Base-by-base conservation (phyloP, 2,888 invertebrate genomes). In the Saturnia pavonia region DNA sequence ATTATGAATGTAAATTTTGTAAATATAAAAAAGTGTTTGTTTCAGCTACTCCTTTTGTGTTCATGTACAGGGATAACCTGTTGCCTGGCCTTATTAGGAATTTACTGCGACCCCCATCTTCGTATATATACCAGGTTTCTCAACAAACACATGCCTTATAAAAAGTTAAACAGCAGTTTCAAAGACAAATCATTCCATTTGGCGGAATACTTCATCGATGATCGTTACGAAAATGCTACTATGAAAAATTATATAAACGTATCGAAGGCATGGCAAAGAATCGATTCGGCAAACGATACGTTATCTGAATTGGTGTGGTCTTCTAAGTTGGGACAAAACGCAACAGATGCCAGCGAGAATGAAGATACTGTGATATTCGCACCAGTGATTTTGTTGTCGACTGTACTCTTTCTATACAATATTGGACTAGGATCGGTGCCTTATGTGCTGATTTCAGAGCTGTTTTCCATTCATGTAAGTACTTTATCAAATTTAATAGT, bases 381-480 rank as follows among this genome's bases (percentile, higher is more conserved):
- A 9, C 91, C 93, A 0, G 86, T 91, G n/a, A 79, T 87, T 43
- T 74, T 94, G 76, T 72, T 94, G 69, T 94, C 94, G 1, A 70
- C 86, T 69, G 88, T 90, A 68, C 75, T 93, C 60, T 94, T 94
- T 78, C 79, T 94, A 72, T 94, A 91, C 77, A 94, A 94, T 72
- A 88, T 93, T 68, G 94, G 94, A 67, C 82, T 94, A 77, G 94
- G 94, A 73, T 92, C 94, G 14, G 91, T 94, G 84, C 94, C 94
- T 86, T 93, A 88, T 77, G 92, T 94, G 45, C 82, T 94, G 71
- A 87, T 92, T 72, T 88, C 92, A 40, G 94, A 94, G 69, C 74
- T 93, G 70, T 94, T 94, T 85, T 80, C 89, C 63, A 85, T 90
- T 19, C 89, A 92, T 79, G 94, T 94, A 72, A 91, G 94, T 92